Conservation (phyloP, 2,113 vertebrate genomes). For the Sander lucioperca region DNA sequence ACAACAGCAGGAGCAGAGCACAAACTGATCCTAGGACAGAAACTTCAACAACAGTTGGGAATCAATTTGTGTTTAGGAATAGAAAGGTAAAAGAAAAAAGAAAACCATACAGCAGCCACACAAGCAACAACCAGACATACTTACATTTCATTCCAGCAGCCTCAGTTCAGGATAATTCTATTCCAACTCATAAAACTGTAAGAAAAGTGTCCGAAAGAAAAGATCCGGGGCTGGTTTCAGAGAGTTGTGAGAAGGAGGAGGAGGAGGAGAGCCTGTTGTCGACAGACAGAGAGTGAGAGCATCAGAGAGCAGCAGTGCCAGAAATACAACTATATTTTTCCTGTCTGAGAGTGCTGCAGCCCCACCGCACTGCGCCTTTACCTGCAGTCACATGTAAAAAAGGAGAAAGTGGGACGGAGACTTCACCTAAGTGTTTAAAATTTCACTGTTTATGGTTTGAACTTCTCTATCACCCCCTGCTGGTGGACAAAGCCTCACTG, state of each 20-base stretch:
- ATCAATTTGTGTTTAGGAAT: background rate
- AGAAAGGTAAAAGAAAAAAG: background rate
- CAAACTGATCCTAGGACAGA: conserved; percentile 63
- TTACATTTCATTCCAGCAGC: conserved; percentile 76
- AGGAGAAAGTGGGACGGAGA: conserved; percentile 5
- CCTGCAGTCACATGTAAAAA: background rate
- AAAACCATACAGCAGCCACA: background rate
- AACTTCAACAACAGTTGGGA: conserved; percentile 30
- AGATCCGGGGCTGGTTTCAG: background rate
- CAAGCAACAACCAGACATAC: background rate
- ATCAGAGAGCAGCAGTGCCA: background rate
- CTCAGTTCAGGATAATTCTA: conserved; percentile 33
- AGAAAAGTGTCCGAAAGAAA: background rate
- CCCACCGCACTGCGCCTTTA: conserved; percentile 32
- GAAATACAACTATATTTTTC: too few relatives aligned
- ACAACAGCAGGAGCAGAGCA: conserved; percentile 64
- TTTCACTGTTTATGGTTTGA: too few relatives aligned
- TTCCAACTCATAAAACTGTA: conserved; percentile 45
- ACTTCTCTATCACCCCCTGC: conserved; percentile 43
- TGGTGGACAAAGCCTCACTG: background rate
- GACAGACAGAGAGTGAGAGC: background rate
- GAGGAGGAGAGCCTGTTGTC: conserved; percentile 2
- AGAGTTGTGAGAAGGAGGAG: background rate
- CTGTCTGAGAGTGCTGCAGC: conserved; percentile 25
- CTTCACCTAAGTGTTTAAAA: background rate